These are phyloP conservation scores for Rhinichthys klamathensis DNA, from an alignment of 2,113 vertebrate species.

Conservation along the genomic window DNA sequence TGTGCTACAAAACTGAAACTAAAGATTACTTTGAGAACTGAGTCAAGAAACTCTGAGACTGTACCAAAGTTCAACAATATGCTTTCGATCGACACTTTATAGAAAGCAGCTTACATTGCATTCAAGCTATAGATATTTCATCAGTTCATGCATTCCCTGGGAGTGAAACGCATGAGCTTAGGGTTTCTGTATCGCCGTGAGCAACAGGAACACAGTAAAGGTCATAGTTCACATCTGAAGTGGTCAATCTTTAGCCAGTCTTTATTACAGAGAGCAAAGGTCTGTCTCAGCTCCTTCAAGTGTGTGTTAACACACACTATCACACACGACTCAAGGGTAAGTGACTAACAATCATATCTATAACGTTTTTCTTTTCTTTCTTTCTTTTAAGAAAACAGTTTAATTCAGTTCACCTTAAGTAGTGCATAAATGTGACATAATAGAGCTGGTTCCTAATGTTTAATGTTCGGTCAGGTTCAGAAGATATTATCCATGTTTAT, in stretches of 20 bases:
- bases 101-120: not conserved
- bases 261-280: constrained; percentile 57
- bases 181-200: not conserved
- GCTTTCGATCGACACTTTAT: not conserved
- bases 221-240: not conserved
- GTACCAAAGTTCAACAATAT: not conserved
- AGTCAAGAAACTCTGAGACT: not conserved
- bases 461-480: too few relatives aligned
- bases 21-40: not conserved
- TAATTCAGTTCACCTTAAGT: too few relatives aligned
- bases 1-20: not conserved
- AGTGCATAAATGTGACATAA: too few relatives aligned
- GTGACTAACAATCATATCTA: not conserved
- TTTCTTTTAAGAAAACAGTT: too few relatives aligned
- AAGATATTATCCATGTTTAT: too few relatives aligned
- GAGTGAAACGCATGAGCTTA: not conserved
- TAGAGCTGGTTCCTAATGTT: too few relatives aligned
- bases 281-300: not conserved
- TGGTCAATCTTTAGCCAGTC: constrained; percentile 58
- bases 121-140: not conserved
- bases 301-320: not conserved
- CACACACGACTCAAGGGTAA: constrained; percentile 27
- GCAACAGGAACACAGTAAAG: not conserved
- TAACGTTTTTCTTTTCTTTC: not conserved
- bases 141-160: not conserved